These are phyloP conservation scores for Saccostrea echinata DNA, from an alignment of 1,140 invertebrate species.

Conservation along the genomic window DNA sequence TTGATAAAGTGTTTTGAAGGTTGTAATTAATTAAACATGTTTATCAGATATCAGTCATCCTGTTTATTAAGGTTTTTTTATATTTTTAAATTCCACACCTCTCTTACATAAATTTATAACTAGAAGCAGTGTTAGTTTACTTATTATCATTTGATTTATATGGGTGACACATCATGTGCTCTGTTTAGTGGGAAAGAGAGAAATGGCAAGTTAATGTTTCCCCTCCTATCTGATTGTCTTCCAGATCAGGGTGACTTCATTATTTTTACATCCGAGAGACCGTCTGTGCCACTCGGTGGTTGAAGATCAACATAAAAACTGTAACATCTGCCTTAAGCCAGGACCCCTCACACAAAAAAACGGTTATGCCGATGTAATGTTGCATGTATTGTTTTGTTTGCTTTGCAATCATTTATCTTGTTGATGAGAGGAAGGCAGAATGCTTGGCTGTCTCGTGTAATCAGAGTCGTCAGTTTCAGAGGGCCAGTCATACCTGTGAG, in stretches of 20 bases:
- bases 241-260: neutral
- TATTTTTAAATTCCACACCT: slow-evolving; percentile 32
- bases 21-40: slow-evolving; percentile 21
- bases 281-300: neutral
- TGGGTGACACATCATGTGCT: slow-evolving; percentile 15
- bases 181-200: neutral
- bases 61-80: slow-evolving; percentile 1
- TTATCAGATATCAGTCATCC: slow-evolving; percentile 10
- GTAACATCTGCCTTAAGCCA: neutral
- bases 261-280: neutral
- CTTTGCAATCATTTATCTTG: slow-evolving; percentile 42
- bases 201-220: slow-evolving; percentile 11
- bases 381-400: slow-evolving; percentile 48
- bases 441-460: slow-evolving; percentile 23
- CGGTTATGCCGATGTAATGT: slow-evolving; percentile 25
- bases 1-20: slow-evolving; percentile 5
- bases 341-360: slow-evolving; percentile 3
- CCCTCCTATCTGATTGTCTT: slow-evolving; percentile 11
- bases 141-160: slow-evolving; percentile 26
- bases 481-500: neutral
- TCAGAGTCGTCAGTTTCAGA: slow-evolving; percentile 4
- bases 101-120: slow-evolving; percentile 11
- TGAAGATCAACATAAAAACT: slow-evolving; percentile 7
- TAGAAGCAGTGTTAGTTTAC: neutral
- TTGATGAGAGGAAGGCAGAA: slow-evolving; percentile 34